Evolutionary conservation across 2,797 vertebrate species (phyloP), one percentile per base, ranked within the genome.

Genomic region (Pogoniulus pusillus): DNA sequence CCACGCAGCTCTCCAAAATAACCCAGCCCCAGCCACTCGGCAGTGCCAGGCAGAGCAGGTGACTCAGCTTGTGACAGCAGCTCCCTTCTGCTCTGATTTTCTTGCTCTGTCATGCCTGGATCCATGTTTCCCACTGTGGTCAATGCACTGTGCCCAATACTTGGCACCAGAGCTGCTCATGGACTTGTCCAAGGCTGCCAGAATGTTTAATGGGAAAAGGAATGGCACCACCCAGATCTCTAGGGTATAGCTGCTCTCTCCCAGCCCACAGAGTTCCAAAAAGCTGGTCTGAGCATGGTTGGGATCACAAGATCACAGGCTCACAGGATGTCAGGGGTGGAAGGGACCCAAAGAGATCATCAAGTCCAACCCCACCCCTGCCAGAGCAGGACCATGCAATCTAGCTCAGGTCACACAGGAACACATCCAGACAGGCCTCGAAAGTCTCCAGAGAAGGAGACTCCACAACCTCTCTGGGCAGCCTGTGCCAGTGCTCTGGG

Each of bases 1-100:
- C 91, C 93, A 94, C 90, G 5, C 95, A 88, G 87, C 51, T 9
- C 87, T 85, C 91, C 91, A 39, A 92, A 94, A 94, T 91, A 91
- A 32, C n/a, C 7, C 8, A 0, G 77, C 23, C 92, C 90, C 6
- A 37, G 84, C 66, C 27, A 8, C 74, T 64, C 54, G 11, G 88
- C 90, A 79, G 81, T 3, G 32, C 79, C 49, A 63, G 90, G 85
- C n/a, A 1, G 82, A 85, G 91, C 87, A 58, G 93, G 93, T 90
- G 93, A 92, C 78, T 85, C 93, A 92, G 94, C 85, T 30, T 15
- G 78, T 2, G 18, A 17, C 91, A 66, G 72, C 91, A n/a, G 75
- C 82, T 80, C 90, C 80, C 29, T 30, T 49, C 87, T 71, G 80
- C 88, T 78, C 84, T 0, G 1, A 0, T 65, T 27, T 65, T 75